phyloP scores from a whole-genome alignment of 1,140 invertebrate species.

The Cydia fagiglandana region DNA sequence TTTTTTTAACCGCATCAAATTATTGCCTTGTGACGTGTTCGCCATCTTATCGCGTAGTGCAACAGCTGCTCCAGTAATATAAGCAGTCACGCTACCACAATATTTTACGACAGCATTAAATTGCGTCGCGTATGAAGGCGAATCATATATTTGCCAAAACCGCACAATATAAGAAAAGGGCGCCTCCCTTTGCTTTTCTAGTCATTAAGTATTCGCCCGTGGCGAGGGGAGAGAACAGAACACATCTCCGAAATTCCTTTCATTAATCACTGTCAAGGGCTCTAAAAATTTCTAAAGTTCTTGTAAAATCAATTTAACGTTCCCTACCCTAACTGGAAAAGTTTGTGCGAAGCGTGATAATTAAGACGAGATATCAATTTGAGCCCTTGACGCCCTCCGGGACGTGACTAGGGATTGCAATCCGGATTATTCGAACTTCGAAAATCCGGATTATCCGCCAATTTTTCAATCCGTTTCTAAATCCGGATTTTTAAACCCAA shows the following conservation, averaged over 20 bases:
- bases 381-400: constrained; percentile 10
- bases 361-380: constrained; percentile 67
- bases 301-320: constrained; percentile 73
- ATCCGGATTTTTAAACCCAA: too few relatives aligned
- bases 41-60: constrained; percentile 41
- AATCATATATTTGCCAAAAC: constrained; percentile 39
- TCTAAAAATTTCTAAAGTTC: constrained; percentile 75
- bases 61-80: constrained; percentile 62
- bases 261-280: constrained; percentile 76
- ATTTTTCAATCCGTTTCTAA: too few relatives aligned
- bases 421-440: too few relatives aligned
- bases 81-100: constrained; percentile 51
- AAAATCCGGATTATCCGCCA: too few relatives aligned
- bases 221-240: constrained; percentile 47
- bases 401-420: too few relatives aligned
- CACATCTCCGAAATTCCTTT: constrained; percentile 67
- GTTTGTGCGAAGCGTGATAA: constrained; percentile 60
- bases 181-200: constrained; percentile 61
- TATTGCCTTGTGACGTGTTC: constrained; percentile 44
- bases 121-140: constrained; percentile 51
- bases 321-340: constrained; percentile 62
- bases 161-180: constrained; percentile 53
- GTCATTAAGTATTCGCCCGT: constrained; percentile 41
- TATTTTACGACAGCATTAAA: constrained; percentile 66
- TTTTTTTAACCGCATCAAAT: constrained; percentile 61